These are phyloP conservation scores for Lophius americanus DNA, from an alignment of 2,797 vertebrate species.

Conservation along the genomic window DNA sequence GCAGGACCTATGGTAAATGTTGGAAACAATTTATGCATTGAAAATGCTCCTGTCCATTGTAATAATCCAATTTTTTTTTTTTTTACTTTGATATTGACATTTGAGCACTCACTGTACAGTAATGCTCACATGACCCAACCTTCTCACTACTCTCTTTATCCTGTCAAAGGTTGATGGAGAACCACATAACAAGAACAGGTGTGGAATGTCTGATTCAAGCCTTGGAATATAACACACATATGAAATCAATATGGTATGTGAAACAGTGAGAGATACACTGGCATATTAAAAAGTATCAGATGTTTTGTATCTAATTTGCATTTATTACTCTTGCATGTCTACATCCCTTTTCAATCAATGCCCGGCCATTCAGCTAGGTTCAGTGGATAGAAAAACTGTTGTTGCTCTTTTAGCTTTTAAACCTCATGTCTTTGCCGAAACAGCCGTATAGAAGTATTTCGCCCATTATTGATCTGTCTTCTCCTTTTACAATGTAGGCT, in stretches of 20 bases:
- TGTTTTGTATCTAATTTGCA: constrained; percentile 4
- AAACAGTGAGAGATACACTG: background rate
- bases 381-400: background rate
- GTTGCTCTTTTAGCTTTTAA: constrained; percentile 1
- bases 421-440: constrained; percentile 5
- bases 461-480: background rate
- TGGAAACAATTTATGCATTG: background rate
- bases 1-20: constrained; percentile 85
- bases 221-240: constrained; percentile 72
- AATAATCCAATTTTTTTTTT: background rate
- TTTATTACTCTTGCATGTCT: background rate
- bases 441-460: background rate
- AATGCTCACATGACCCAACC: constrained; percentile 9
- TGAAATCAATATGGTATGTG: constrained; percentile 85
- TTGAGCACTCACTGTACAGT: background rate
- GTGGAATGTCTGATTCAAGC: constrained; percentile 81
- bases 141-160: constrained; percentile 29
- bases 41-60: constrained; percentile 2
- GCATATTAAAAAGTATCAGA: background rate
- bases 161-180: constrained; percentile 84
- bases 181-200: constrained; percentile 80
- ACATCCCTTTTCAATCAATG: background rate
- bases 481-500: constrained; percentile 75
- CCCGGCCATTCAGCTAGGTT: background rate
- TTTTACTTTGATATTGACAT: constrained; percentile 4